Evolutionary conservation across 2,888 invertebrate species (phyloP), one percentile per base, ranked within the genome.

Genomic region (Oscheius sp.): DNA sequence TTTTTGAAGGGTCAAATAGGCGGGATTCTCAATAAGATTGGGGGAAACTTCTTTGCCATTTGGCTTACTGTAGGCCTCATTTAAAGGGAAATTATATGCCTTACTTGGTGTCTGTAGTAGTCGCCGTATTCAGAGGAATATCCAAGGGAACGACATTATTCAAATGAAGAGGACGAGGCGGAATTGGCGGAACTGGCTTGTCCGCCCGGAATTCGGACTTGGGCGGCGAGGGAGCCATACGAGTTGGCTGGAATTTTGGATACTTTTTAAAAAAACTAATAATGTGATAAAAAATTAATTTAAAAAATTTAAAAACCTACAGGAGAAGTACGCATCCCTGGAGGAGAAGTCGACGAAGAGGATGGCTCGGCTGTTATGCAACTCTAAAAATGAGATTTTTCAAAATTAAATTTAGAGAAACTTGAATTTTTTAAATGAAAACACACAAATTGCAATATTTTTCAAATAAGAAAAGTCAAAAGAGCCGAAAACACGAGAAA

Each of bases 1-100:
- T 9, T 53, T 61, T 18, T 75, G 73, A 25, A 79, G 63, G 9
- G 70, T 70, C 13, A 79, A 27, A 21, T 79, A 79, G 16, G 75
- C 43, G 0, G 78, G 73, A 53, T 79, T 79, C 49, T 75, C 75
- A n/a, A 79, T 72, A 27, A 43, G 35, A 18, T 18, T 66, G 12
- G 66, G 66, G 9, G 61, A 61, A 9, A 61, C 3, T 3, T 41
- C 61, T 29, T 25, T 55, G 2, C 21, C 55, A 13, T 25, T 49
- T 18, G n/a, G 3, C n/a, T 18, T 49, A 18, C 49, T 49, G 49
- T n/a, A 49, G 13, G 45, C 13, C n/a, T n/a, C n/a, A n/a, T n/a
- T n/a, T n/a, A n/a, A n/a, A n/a, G n/a, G n/a, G n/a, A n/a, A n/a
- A n/a, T n/a, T n/a, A n/a, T n/a, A n/a, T n/a, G n/a, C n/a, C n/a